Base-by-base conservation (phyloP, 2,888 invertebrate genomes). In the Drosophila leonis region DNA sequence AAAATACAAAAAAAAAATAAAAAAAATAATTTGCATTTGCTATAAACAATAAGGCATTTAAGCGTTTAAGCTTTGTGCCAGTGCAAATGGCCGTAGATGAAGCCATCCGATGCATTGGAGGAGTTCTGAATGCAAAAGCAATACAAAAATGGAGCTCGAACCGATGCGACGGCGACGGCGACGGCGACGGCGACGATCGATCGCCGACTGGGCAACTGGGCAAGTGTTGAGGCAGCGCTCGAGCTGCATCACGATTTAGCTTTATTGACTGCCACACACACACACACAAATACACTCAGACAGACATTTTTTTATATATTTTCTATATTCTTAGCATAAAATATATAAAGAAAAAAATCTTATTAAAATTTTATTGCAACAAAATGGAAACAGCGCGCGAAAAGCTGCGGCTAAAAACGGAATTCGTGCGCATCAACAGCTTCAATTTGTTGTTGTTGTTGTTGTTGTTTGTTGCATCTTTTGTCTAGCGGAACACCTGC, bases 371-470 rank as follows among this genome's bases (percentile, higher is more conserved):
- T 84, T 84, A 84, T 84, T 84, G 85, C 84, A 77, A 67, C 80
- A 89, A 88, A 87, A 89, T 84, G 89, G 72, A 87, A 87, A 68
- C 80, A 76, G 65, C 65, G 70, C 78, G 75, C 72, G 67, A 77
- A 80, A 83, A 83, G 74, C 73, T 77, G 65, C 77, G 67, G 79
- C 87, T 88, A 88, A 86, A 87, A 87, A 83, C 88, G 86, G 90
- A 87, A 86, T 90, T 90, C 88, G 88, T 90, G 87, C 88, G 83
- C 86, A 83, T 90, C 86, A 75, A 78, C 88, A 87, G 80, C 88
- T 83, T 87, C 89, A 80, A 79, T 75, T 77, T 79, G 79, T 75
- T 78, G 74, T 65, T 77, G 82, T 71, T 81, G 62, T 56, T 75
- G 60, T 68, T 83, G 71, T 71, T 74, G 70, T 35, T 64, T 64